These are phyloP conservation scores for Metalampra italica DNA, from an alignment of 2,888 invertebrate genomes.

Conservation along the genomic window DNA sequence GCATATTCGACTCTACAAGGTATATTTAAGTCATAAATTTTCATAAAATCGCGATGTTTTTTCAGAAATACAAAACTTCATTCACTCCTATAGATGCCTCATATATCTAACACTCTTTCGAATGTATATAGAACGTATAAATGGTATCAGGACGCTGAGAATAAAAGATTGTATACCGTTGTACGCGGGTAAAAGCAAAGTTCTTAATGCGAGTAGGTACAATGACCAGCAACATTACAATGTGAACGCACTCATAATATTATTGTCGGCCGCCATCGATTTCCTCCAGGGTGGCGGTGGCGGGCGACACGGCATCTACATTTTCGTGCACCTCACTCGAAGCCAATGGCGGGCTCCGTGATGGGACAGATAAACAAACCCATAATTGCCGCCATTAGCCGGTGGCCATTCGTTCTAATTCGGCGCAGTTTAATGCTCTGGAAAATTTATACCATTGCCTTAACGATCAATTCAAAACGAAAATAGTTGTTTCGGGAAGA, in stretches of 20 bases:
- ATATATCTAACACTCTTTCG: too few species aligned
- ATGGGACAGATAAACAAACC: conserved; percentile 37
- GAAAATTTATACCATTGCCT: conserved; percentile 55
- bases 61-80: too few species aligned
- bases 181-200: too few species aligned
- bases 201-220: neutral
- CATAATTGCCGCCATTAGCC: conserved; percentile 51
- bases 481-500: conserved; percentile 9
- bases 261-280: neutral
- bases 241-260: neutral
- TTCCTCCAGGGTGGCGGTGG: neutral
- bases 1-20: too few species aligned
- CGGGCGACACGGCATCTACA: conserved; percentile 18
- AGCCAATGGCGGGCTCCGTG: conserved; percentile 25
- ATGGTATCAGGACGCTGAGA: too few species aligned
- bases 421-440: conserved; percentile 43
- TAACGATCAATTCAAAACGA: conserved; percentile 10
- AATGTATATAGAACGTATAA: too few species aligned
- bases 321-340: conserved; percentile 22
- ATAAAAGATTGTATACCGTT: neutral
- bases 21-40: too few species aligned
- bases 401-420: conserved; percentile 47
- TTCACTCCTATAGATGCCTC: too few species aligned
- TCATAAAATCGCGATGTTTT: too few species aligned
- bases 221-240: neutral